Percentiles rank a stretch among this genome's conserved stretches.
phyloP scores from a whole-genome alignment of 1,140 invertebrate genomes.

The Elymnias hypermnestra region DNA sequence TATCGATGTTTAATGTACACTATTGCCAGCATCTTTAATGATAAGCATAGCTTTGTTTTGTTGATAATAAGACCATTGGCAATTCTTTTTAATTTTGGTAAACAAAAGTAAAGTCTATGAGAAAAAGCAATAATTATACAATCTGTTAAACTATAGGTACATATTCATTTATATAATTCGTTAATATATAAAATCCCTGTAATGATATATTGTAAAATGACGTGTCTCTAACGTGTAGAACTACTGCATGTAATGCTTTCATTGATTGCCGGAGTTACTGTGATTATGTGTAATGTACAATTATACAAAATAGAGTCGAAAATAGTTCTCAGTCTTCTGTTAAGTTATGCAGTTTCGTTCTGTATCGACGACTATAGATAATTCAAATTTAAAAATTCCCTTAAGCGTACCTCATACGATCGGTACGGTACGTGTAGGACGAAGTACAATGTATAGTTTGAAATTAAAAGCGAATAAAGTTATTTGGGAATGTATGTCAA shows the following conservation, averaged over 20 bases:
- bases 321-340: constrained; percentile 75
- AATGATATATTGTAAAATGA: constrained; percentile 74
- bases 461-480: constrained; percentile 13
- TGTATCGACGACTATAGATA: constrained; percentile 39
- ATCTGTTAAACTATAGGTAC: constrained; percentile 67
- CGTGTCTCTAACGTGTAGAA: constrained; percentile 53
- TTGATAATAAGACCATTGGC: too few relatives aligned
- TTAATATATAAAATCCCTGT: constrained; percentile 75
- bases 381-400: constrained; percentile 6
- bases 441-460: constrained; percentile 24
- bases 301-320: constrained; percentile 73
- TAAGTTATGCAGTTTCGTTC: constrained; percentile 52
- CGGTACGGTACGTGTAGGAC: constrained; percentile 18
- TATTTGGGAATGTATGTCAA: constrained; percentile 16
- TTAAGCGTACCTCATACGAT: constrained; percentile 15
- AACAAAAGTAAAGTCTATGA: constrained; percentile 38
- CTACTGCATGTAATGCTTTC: constrained; percentile 35
- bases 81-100: too few relatives aligned
- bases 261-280: constrained; percentile 43
- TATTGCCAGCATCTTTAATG: too few relatives aligned
- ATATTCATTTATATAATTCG: constrained; percentile 66
- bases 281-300: constrained; percentile 64
- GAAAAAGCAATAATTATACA: constrained; percentile 52
- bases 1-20: too few relatives aligned
- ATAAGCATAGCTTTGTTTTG: too few relatives aligned